These are phyloP conservation scores for Nibea albiflora DNA, from an alignment of 2,113 vertebrate species.

Conservation along the genomic window DNA sequence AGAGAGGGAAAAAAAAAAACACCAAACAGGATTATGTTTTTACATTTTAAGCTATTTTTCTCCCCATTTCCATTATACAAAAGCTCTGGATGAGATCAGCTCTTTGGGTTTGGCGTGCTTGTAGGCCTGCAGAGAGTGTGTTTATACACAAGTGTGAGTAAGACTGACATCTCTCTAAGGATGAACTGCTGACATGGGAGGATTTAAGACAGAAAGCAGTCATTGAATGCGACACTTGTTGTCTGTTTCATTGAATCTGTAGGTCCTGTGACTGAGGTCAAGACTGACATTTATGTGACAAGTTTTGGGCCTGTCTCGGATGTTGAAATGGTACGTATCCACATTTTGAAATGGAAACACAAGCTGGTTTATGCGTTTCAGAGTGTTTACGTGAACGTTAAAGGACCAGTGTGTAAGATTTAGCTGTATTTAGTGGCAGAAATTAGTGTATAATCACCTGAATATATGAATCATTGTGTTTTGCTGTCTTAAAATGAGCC, in stretches of 20 bases:
- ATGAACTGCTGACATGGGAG: neutral
- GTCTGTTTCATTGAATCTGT: conserved; percentile 49
- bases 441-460: too few relatives aligned
- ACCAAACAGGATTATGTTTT: conserved; percentile 52
- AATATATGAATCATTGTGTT: too few relatives aligned
- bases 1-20: neutral
- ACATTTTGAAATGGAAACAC: neutral
- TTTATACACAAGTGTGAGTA: conserved; percentile 43
- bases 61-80: conserved; percentile 27
- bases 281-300: conserved; percentile 98
- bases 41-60: conserved; percentile 48
- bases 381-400: too few relatives aligned
- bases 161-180: conserved; percentile 14
- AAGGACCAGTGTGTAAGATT: too few relatives aligned
- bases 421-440: too few relatives aligned
- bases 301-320: conserved; percentile 98
- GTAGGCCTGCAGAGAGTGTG: conserved; percentile 1
- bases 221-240: neutral
- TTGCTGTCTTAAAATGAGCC: too few relatives aligned
- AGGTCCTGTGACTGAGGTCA: conserved; percentile 97
- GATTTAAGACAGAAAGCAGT: conserved; percentile 29
- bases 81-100: conserved; percentile 39
- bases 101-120: conserved; percentile 25
- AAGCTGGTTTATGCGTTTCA: too few relatives aligned
- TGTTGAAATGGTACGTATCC: conserved; percentile 95